phyloP scores from a whole-genome alignment of 2,888 invertebrate species.

The Drosophila subquinaria region DNA sequence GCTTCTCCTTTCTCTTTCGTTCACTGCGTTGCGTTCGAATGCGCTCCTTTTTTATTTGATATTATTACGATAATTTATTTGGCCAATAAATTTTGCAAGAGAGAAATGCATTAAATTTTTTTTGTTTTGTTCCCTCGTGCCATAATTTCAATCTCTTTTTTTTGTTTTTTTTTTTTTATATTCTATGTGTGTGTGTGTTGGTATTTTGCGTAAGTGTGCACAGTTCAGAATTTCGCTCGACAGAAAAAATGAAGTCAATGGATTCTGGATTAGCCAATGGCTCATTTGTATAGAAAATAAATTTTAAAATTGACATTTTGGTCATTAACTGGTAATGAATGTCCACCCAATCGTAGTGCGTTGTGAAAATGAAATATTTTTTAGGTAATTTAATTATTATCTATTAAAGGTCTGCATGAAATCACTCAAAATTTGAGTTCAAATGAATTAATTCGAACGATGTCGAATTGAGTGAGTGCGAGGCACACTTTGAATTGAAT shows the following conservation, averaged over 20 bases:
- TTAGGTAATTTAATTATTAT: slow-evolving; percentile 33
- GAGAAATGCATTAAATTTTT: slow-evolving; percentile 82
- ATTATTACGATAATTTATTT: slow-evolving; percentile 83
- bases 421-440: too few relatives aligned
- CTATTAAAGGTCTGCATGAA: too few relatives aligned
- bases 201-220: slow-evolving; percentile 9
- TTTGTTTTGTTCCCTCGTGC: slow-evolving; percentile 51
- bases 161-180: slow-evolving; percentile 11
- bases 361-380: slow-evolving; percentile 12
- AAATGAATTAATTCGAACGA: too few relatives aligned
- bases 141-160: slow-evolving; percentile 72
- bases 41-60: slow-evolving; percentile 72
- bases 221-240: slow-evolving; percentile 16
- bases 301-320: slow-evolving; percentile 23
- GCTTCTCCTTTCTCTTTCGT: slow-evolving; percentile 9
- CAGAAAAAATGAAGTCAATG: slow-evolving; percentile 26
- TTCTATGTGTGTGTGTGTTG: slow-evolving; percentile 14
- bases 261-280: slow-evolving; percentile 32
- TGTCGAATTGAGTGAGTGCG: too few relatives aligned
- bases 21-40: slow-evolving; percentile 45
- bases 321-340: slow-evolving; percentile 55
- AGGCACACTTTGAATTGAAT: too few relatives aligned
- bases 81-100: slow-evolving; percentile 80
- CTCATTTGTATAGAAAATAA: slow-evolving; percentile 28
- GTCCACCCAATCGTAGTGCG: slow-evolving; percentile 71